These are phyloP conservation scores for Cataglyphis rosenhaueri DNA, from an alignment of 2,888 invertebrate species.

Conservation along the genomic window DNA sequence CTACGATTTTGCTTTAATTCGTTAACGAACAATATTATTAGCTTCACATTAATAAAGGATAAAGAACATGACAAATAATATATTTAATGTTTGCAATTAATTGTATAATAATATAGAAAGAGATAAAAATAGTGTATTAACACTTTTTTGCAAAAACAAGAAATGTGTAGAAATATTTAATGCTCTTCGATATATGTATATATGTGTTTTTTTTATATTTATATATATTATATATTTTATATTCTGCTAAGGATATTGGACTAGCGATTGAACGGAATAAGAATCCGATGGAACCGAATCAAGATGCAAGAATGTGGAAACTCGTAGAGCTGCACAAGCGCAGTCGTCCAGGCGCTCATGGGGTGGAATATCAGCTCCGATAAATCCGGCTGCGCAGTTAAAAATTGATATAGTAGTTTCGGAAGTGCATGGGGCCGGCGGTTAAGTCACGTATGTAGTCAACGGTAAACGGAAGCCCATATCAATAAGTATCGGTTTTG, in stretches of 20 bases:
- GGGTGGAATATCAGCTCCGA: constrained; percentile 76
- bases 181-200: not conserved
- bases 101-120: not conserved
- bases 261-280: constrained; percentile 3
- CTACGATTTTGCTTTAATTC: constrained; percentile 11
- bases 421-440: constrained; percentile 78
- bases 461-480: constrained; percentile 83
- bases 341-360: constrained; percentile 25
- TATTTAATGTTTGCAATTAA: not conserved
- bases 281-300: not conserved
- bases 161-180: not conserved
- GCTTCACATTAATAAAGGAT: not conserved
- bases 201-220: not conserved
- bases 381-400: constrained; percentile 77
- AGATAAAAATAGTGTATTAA: not conserved
- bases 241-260: constrained; percentile 11
- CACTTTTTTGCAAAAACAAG: not conserved
- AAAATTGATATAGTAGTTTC: constrained; percentile 81
- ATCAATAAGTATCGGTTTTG: constrained; percentile 83
- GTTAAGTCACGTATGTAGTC: constrained; percentile 80
- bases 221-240: not conserved
- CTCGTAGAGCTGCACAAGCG: constrained; percentile 31
- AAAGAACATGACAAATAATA: not conserved
- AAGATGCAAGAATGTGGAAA: constrained; percentile 37
- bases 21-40: constrained; percentile 21